phyloP scores from a whole-genome alignment of 1,140 invertebrate species.

The Bombus polaris region DNA sequence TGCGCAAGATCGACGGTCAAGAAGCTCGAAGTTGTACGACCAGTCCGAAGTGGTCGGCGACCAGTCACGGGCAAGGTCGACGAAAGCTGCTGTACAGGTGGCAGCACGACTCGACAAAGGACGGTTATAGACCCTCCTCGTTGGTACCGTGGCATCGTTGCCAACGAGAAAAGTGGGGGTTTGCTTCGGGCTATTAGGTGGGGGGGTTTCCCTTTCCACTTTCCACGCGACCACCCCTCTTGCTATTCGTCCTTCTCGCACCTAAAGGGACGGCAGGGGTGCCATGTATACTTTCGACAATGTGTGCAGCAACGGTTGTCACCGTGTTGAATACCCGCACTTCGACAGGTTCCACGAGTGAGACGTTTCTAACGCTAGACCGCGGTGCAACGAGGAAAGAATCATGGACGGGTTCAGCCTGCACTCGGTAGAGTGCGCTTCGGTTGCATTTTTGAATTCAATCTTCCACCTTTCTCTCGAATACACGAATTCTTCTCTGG shows the following conservation, averaged over 20 bases:
- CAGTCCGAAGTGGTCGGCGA: conserved; percentile 48
- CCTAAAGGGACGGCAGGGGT: conserved; percentile 21
- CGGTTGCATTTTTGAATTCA: conserved; percentile 62
- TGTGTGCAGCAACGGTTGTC: conserved; percentile 67
- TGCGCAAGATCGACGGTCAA: conserved; percentile 30
- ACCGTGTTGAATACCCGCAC: conserved; percentile 69
- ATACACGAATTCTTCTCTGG: neutral
- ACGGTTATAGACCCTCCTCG: conserved; percentile 67
- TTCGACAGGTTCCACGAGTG: conserved; percentile 66
- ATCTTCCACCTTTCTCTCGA: conserved; percentile 2
- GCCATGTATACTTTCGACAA: conserved; percentile 48
- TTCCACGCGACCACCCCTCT: conserved; percentile 50
- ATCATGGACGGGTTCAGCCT: conserved; percentile 63
- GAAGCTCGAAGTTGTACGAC: conserved; percentile 14
- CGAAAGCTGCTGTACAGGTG: conserved; percentile 73
- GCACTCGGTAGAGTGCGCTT: conserved; percentile 67
- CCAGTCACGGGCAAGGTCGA: conserved; percentile 67
- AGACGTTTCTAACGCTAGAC: conserved; percentile 66
- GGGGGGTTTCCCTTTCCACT: conserved; percentile 51
- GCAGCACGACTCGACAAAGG: conserved; percentile 77
- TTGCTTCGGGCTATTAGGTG: conserved; percentile 19
- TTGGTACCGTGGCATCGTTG: conserved; percentile 50
- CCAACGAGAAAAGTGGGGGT: conserved; percentile 49
- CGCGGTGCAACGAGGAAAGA: conserved; percentile 71
- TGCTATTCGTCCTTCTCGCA: conserved; percentile 1